A percentile compares a stretch with the other conserved stretches of the same genome.
Evolutionary conservation across 2,888 invertebrate species (phyloP).

Genomic region (Escarpia spicata): DNA sequence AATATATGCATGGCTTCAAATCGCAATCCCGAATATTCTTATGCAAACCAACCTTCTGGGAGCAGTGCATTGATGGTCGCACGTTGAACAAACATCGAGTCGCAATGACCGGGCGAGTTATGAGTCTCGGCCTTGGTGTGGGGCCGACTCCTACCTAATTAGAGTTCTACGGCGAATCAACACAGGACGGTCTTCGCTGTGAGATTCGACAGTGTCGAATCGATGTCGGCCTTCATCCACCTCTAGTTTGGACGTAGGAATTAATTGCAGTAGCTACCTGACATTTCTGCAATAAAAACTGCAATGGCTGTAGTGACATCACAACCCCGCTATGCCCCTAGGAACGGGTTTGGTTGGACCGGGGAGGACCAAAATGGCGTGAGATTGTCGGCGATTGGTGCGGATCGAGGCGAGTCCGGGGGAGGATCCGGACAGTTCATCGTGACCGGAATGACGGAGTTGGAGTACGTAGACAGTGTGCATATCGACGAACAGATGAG

Average conservation of each 20-base stretch:
- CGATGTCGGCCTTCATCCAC: background rate
- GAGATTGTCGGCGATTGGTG: background rate
- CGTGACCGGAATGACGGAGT: background rate
- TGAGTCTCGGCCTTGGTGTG: too few species aligned
- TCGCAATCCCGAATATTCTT: background rate
- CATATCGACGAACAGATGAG: background rate
- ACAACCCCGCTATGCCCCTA: background rate
- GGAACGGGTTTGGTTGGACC: background rate
- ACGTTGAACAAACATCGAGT: background rate
- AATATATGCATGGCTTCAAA: background rate
- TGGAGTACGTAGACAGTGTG: background rate
- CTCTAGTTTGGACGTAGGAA: background rate
- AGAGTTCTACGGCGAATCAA: too few species aligned
- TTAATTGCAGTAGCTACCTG: background rate
- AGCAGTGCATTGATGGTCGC: background rate
- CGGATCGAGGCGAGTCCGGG: background rate
- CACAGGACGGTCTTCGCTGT: too few species aligned
- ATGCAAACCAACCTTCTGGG: background rate
- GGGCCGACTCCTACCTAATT: too few species aligned
- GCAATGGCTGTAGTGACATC: background rate
- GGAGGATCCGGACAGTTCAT: background rate
- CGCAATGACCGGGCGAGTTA: background rate
- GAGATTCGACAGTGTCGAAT: background rate
- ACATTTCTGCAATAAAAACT: background rate
- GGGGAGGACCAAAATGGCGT: background rate